These are phyloP conservation scores for Brienomyrus brachyistius DNA, from an alignment of 2,113 vertebrate species.

Conservation along the genomic window DNA sequence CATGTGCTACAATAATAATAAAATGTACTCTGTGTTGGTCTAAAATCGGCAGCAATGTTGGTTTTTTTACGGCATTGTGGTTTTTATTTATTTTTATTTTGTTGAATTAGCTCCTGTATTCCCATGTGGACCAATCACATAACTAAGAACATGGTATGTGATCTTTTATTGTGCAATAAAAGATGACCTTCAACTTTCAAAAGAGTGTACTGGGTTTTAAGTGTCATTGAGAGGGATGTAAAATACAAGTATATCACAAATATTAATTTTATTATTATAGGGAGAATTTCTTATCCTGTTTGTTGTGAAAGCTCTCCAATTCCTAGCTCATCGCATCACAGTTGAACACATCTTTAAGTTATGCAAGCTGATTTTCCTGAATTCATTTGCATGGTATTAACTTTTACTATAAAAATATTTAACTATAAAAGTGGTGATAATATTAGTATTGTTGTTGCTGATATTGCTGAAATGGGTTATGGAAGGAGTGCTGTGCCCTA, in stretches of 20 bases:
- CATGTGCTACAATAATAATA: slow-evolving; percentile 28
- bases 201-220: not conserved
- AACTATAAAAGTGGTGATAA: not conserved
- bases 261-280: not conserved
- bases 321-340: not conserved
- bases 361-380: not conserved
- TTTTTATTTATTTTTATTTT: slow-evolving; percentile 32
- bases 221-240: not conserved
- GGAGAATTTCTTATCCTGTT: not conserved
- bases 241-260: not conserved
- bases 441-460: not conserved
- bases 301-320: not conserved
- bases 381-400: not conserved
- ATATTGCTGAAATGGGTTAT: not conserved
- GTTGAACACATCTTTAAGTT: not conserved
- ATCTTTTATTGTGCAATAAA: slow-evolving; percentile 71
- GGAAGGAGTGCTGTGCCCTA: not conserved
- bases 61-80: slow-evolving; percentile 30
- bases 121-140: slow-evolving; percentile 60
- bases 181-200: slow-evolving; percentile 62
- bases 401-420: not conserved
- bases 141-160: slow-evolving; percentile 59
- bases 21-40: slow-evolving; percentile 31
- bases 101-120: slow-evolving; percentile 53
- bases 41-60: slow-evolving; percentile 34